phyloP scores from a whole-genome alignment of 2,888 invertebrate genomes.

The Epirrita christyi region DNA sequence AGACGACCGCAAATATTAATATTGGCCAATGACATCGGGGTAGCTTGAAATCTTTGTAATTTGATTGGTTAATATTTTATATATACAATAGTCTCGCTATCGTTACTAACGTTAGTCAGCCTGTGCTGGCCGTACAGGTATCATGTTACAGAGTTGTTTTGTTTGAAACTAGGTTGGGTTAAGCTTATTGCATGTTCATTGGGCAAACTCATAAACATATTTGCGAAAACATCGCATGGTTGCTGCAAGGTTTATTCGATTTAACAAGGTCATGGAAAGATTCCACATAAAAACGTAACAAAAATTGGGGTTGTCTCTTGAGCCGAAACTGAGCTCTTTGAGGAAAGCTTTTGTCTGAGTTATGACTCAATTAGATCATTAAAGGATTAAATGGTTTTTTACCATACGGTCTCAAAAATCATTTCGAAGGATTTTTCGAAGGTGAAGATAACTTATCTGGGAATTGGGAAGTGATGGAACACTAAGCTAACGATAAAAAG shows the following conservation, averaged over 20 bases:
- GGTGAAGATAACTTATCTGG: no score
- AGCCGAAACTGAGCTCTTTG: constrained; percentile 2
- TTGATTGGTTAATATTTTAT: no score
- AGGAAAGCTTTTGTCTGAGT: not conserved
- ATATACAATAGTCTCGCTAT: no score
- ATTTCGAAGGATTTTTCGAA: no score
- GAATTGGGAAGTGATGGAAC: not conserved
- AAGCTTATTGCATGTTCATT: constrained; percentile 26
- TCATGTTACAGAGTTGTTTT: not conserved
- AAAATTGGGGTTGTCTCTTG: constrained; percentile 1
- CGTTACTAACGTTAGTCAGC: no score
- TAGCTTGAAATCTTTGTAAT: no score
- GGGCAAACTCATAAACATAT: constrained; percentile 23
- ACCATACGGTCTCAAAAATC: no score
- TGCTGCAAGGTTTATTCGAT: constrained; percentile 12
- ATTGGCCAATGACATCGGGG: no score
- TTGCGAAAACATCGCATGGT: constrained; percentile 31
- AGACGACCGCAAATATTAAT: no score
- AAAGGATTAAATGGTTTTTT: no score
- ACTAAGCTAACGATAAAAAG: not conserved
- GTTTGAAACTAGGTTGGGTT: constrained; percentile 4
- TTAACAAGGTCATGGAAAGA: constrained; percentile 22
- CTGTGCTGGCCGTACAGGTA: no score
- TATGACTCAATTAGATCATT: not conserved
- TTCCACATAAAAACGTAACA: constrained; percentile 8